phyloP scores from a whole-genome alignment of 2,888 invertebrate genomes.

The Imbricaverruca yamaguchii region DNA sequence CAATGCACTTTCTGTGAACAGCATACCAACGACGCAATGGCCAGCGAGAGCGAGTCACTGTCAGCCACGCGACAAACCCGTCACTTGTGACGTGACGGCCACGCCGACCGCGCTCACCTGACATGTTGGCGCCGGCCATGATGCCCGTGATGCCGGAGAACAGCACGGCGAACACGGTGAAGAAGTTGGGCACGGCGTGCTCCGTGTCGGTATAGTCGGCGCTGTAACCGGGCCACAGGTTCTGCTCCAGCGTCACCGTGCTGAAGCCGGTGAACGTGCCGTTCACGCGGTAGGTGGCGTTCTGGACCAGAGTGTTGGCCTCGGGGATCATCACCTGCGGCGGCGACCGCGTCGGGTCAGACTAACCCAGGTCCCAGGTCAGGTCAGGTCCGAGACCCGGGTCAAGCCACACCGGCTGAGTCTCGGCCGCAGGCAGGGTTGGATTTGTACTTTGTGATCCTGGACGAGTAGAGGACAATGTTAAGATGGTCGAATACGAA shows the following conservation, averaged over 20 bases:
- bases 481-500: too few relatives aligned
- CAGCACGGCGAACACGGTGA: slow-evolving; percentile 92
- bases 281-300: slow-evolving; percentile 47
- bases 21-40: too few relatives aligned
- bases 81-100: too few relatives aligned
- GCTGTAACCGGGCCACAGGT: slow-evolving; percentile 63
- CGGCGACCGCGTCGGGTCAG: background rate
- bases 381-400: too few relatives aligned
- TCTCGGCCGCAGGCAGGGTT: too few relatives aligned
- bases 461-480: too few relatives aligned
- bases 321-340: slow-evolving; percentile 65
- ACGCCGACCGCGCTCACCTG: slow-evolving; percentile 38
- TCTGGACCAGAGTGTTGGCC: slow-evolving; percentile 57
- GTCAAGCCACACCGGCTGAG: too few relatives aligned
- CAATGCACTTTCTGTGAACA: too few relatives aligned
- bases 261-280: slow-evolving; percentile 75
- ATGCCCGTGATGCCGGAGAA: slow-evolving; percentile 99
- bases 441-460: too few relatives aligned
- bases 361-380: too few relatives aligned
- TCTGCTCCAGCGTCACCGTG: slow-evolving; percentile 60
- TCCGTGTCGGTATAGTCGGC: slow-evolving; percentile 67
- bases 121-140: slow-evolving; percentile 99
- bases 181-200: slow-evolving; percentile 56
- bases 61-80: too few relatives aligned
- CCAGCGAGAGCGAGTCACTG: too few relatives aligned